Conservation (phyloP, 2,113 vertebrate species). For the Xenopus tropicalis region UCB_Xtro_10.0 CM004448.2:106132001-106132500, state of each 20-base stretch:
- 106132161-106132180: conserved; percentile 1
- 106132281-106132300: no score
- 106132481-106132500: not conserved
- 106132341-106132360: not conserved
- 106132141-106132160: conserved; percentile 32
- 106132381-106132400: not conserved
- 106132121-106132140: conserved; percentile 36
- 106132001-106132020: not conserved
- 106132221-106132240: not conserved
- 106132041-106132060: conserved; percentile 22
- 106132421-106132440: not conserved
- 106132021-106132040: conserved; percentile 13
- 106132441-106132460: not conserved
- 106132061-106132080: not conserved
- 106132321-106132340: not conserved
- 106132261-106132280: no score
- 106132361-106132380: not conserved
- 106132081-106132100: conserved; percentile 36
- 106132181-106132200: conserved; percentile 6
- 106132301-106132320: no score
- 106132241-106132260: no score
- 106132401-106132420: not conserved
- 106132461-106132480: not conserved
- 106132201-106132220: conserved; percentile 6
- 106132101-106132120: conserved; percentile 33